Percentiles rank a stretch among this genome's conserved stretches.
These are phyloP conservation scores for Ridgeia piscesae DNA, from an alignment of 1,140 invertebrate genomes.

Conservation along the genomic window DNA sequence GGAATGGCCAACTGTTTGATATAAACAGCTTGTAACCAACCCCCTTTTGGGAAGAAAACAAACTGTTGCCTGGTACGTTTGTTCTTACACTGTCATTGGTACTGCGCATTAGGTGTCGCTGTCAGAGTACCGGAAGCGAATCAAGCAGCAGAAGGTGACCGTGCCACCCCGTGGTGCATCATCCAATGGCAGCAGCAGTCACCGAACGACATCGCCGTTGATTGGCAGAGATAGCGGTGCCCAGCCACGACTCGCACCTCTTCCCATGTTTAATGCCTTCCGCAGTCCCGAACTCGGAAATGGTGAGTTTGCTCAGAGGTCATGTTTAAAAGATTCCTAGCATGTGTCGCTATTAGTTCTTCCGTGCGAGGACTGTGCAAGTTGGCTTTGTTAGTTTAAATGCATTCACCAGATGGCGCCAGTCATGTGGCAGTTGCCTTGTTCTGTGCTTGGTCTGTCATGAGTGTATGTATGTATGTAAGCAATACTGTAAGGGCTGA, in stretches of 20 bases:
- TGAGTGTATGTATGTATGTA: background rate
- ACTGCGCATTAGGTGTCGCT: slow-evolving; percentile 65
- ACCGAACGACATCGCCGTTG: slow-evolving; percentile 19
- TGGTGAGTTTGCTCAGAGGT: slow-evolving; percentile 22
- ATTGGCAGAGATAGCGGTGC: slow-evolving; percentile 18
- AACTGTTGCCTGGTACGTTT: background rate
- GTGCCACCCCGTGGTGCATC: slow-evolving; percentile 12
- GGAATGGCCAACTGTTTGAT: too few species aligned
- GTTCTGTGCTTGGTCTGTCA: background rate
- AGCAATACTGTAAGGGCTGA: background rate
- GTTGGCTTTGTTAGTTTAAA: slow-evolving; percentile 3
- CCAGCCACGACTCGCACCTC: slow-evolving; percentile 36
- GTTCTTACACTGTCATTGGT: background rate
- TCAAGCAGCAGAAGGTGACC: slow-evolving; percentile 39
- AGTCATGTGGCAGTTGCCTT: background rate
- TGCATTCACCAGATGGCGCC: slow-evolving; percentile 10
- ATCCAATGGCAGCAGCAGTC: slow-evolving; percentile 21
- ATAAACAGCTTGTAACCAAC: too few species aligned
- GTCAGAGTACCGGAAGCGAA: slow-evolving; percentile 71
- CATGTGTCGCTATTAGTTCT: background rate
- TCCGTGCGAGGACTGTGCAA: background rate
- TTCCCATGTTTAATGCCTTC: slow-evolving; percentile 37
- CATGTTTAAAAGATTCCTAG: background rate
- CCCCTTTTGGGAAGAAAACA: background rate
- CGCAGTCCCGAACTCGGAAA: slow-evolving; percentile 26